Evolutionary conservation across 2,797 vertebrate species (phyloP).

Genomic region (Pipistrellus nathusii): DNA sequence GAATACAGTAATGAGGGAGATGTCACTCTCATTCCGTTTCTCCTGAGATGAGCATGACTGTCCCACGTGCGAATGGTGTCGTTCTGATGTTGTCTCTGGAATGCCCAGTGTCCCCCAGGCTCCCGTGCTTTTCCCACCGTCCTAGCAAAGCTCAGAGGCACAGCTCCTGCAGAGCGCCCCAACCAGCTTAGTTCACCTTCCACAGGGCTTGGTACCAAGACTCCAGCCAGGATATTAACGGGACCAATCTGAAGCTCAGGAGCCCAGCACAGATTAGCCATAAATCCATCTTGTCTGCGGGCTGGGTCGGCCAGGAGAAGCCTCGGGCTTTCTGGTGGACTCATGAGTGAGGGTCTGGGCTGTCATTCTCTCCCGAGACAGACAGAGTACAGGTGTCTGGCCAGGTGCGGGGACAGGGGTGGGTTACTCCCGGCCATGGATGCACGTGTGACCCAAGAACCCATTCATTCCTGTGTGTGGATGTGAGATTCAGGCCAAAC

Average conservation of each 20-base stretch:
- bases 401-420: too few relatives aligned
- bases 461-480: background rate
- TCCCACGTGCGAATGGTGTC: background rate
- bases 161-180: background rate
- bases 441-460: background rate
- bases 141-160: background rate
- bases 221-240: background rate
- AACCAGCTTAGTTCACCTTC: conserved; percentile 24
- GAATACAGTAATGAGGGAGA: background rate
- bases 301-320: background rate
- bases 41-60: background rate
- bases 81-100: accelerated
- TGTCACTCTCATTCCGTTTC: background rate
- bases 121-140: background rate
- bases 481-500: background rate
- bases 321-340: background rate
- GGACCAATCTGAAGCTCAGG: background rate
- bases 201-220: background rate
- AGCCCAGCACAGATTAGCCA: conserved; percentile 28
- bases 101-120: background rate
- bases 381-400: background rate
- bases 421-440: background rate
- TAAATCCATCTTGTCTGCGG: background rate
- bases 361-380: background rate
- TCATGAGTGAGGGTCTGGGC: background rate